Evolutionary conservation across 2,113 vertebrate genomes (phyloP), one percentile per base, ranked within the genome.

Genomic region (human): DNA sequence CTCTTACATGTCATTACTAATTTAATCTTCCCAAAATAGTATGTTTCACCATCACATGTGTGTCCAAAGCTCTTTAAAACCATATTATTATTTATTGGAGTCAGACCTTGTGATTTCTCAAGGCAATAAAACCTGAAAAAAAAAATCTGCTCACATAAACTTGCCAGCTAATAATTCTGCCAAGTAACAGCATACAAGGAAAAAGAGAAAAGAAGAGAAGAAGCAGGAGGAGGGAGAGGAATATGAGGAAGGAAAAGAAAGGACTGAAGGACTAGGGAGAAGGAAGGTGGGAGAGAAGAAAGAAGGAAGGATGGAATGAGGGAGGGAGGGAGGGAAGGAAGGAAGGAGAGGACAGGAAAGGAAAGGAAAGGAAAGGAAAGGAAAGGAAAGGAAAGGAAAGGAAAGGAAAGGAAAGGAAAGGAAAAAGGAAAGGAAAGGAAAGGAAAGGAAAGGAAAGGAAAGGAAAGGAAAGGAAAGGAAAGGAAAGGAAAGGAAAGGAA

Each of bases 401-500:
- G 30, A 9, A 38, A 50, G 25, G 20, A 25, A 25, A 5, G 10
- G 14, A 70, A 27, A 35, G 11, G 32, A 1, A 32, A 14, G 20
- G 16, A 5, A 40, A 5, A 40, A 40, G 40, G 40, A 40, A 40
- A 40, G 40, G 40, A 40, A 40, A 40, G 38, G 38, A 40, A 40
- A 40, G 38, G 38, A 40, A 40, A 40, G 38, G 38, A 40, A 40
- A 40, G 38, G 38, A 40, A 40, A 40, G 38, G 38, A 40, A 40
- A 40, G 40, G 23, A 16, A 3, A 9, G 27, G 16, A 27, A 5
- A 20, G 17, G 6, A 38, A 6, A 20, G 10, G 27, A 35, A 6
- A 2, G 4, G 18, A 55, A 6, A 2, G 8, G 18, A 1, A 5
- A n/a, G 5, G 20, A 50, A 30, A 9, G 45, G 8, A 45, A 45